Percentiles rank a stretch among this genome's conserved stretches.
phyloP scores from a whole-genome alignment of 92 coral and sea anemone species.

The Porites cylindrica region DNA sequence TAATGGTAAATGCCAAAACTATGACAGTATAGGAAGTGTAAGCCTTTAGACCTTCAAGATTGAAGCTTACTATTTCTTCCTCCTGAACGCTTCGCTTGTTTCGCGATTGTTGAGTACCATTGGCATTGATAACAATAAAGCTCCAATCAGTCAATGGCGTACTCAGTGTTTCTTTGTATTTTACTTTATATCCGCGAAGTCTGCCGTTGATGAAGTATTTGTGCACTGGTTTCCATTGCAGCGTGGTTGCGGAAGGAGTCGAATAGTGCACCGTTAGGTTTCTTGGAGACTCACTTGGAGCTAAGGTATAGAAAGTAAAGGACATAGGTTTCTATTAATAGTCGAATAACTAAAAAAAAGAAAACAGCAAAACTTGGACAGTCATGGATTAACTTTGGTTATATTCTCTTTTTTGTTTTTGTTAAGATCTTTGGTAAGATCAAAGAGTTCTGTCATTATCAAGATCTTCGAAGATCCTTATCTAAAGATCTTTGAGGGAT shows the following conservation, averaged over 20 bases:
- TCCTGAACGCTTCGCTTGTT: slow-evolving; percentile 21
- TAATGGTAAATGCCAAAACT: slow-evolving; percentile 48
- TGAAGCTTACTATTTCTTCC: slow-evolving; percentile 2
- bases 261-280: slow-evolving; percentile 20
- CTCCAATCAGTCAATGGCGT: slow-evolving; percentile 1
- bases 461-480: too few relatives aligned
- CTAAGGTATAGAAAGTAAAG: slow-evolving; percentile 1
- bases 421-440: too few relatives aligned
- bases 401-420: too few relatives aligned
- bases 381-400: too few relatives aligned
- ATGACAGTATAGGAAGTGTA: slow-evolving; percentile 13
- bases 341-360: not conserved
- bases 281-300: slow-evolving; percentile 45
- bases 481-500: too few relatives aligned
- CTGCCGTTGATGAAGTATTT: slow-evolving; percentile 21
- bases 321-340: too few relatives aligned
- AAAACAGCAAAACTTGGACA: too few relatives aligned
- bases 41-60: not conserved
- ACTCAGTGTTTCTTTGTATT: slow-evolving; percentile 8
- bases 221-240: slow-evolving; percentile 32
- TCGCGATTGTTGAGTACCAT: slow-evolving; percentile 7
- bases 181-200: slow-evolving; percentile 43
- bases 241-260: not conserved
- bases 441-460: too few relatives aligned
- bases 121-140: slow-evolving; percentile 24